Evolutionary conservation across 2,888 invertebrate species (phyloP), one percentile per base, ranked within the genome.

Genomic region (Scrobipalpa atriplicella): DNA sequence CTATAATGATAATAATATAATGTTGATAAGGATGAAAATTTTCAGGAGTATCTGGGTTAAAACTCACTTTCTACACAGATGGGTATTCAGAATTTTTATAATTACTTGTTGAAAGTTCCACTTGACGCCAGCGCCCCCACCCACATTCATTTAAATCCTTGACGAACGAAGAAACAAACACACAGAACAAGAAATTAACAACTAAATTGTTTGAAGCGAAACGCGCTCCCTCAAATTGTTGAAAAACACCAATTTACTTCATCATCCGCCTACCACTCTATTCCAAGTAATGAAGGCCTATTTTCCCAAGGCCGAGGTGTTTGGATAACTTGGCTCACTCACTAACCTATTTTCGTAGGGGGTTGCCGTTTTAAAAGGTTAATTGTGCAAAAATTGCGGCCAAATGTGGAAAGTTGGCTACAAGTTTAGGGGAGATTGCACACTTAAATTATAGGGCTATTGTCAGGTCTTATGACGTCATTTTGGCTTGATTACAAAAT

Each of bases 321-420:
- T 18, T 11, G 6, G 10, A 11, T 19, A 61, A 60, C 11, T 66
- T 65, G 62, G 51, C 63, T 41, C 8, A 29, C 41, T 47, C n/a
- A 38, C 36, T 67, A 67, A 66, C 68, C 70, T 62, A 68, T 67
- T 67, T 69, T 68, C 64, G 51, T 67, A 62, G 68, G 64, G 70
- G 51, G 62, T 62, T 71, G 66, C 69, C 70, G 71, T 73, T 75
- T 75, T 73, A 76, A 78, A 78, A 79, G 81, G 80, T 80, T 81
- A 80, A 82, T 81, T 79, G 76, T 71, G 67, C 75, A 76, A 78
- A 80, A 78, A 79, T 76, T 74, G 76, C 73, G 77, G 81, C 79
- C 78, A 80, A 81, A 80, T 83, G 75, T 74, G 78, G 72, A 70
- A 78, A 79, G 78, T 82, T 82, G 71, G 67, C 68, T 68, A 11